Conservation (phyloP, 2,888 invertebrate species). For the Rhamphomyia laevipes region DNA sequence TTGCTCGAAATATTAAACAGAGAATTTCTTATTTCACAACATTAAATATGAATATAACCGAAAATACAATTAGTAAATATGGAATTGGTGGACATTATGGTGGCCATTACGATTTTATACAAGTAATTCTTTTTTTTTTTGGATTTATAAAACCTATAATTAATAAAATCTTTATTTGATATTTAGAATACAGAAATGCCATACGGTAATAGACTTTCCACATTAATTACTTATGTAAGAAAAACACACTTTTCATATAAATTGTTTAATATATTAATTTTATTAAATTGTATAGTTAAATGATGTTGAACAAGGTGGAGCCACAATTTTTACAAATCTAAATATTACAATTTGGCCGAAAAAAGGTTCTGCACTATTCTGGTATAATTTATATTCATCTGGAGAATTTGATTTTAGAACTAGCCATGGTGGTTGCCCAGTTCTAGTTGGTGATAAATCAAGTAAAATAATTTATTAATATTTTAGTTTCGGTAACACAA, state of each 20-base stretch:
- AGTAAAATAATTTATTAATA: conserved; percentile 19
- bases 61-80: conserved; percentile 53
- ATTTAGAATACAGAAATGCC: no score
- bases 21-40: conserved; percentile 43
- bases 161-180: conserved; percentile 11
- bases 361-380: conserved; percentile 46
- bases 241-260: no score
- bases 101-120: conserved; percentile 44
- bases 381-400: conserved; percentile 29
- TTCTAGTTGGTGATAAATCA: conserved; percentile 31
- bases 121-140: conserved; percentile 13
- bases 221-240: conserved; percentile 9
- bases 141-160: conserved; percentile 4
- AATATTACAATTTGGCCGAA: conserved; percentile 74
- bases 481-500: no score
- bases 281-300: conserved; percentile 57
- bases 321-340: conserved; percentile 88
- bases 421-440: conserved; percentile 30
- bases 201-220: conserved; percentile 6
- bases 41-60: conserved; percentile 45
- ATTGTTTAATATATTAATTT: no score
- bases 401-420: conserved; percentile 28
- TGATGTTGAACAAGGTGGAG: conserved; percentile 94
- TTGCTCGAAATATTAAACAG: conserved; percentile 27
- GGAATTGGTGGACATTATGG: conserved; percentile 62